phyloP scores from a whole-genome alignment of 2,888 invertebrate species.

The Cancer borealis region DNA sequence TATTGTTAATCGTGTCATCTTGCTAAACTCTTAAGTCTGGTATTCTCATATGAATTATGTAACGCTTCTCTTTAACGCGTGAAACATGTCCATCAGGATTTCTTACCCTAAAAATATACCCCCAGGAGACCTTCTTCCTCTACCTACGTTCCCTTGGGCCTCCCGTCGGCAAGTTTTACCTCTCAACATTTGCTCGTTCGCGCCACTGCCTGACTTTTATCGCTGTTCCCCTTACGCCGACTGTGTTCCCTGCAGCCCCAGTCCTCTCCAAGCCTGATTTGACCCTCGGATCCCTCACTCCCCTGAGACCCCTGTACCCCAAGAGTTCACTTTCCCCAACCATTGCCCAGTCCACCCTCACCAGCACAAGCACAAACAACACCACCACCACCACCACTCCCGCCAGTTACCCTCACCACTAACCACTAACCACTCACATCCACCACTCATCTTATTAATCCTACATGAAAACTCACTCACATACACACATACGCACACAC shows the following conservation, averaged over 20 bases:
- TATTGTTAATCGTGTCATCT: too few relatives aligned
- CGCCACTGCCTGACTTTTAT: conserved; percentile 33
- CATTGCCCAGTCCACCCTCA: not conserved
- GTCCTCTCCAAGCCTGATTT: not conserved
- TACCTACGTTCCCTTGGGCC: not conserved
- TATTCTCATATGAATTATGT: not conserved
- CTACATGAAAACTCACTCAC: not conserved
- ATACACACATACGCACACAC: not conserved
- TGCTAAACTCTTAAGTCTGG: too few relatives aligned
- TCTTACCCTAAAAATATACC: not conserved
- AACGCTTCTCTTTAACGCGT: not conserved
- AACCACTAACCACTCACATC: not conserved
- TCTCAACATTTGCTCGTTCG: conserved; percentile 28
- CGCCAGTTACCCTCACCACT: not conserved
- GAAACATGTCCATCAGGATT: not conserved
- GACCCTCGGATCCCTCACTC: not conserved
- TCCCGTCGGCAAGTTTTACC: conserved; percentile 39
- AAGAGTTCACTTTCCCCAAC: not conserved
- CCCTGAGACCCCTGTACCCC: not conserved
- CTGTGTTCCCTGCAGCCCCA: not conserved
- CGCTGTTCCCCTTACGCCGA: conserved; percentile 8
- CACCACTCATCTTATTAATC: not conserved
- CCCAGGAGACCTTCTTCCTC: not conserved
- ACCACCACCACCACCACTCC: not conserved
- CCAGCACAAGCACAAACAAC: not conserved